Base-by-base conservation (phyloP, 2,888 invertebrate species). In the Branchinecta sandiegonensis region DNA sequence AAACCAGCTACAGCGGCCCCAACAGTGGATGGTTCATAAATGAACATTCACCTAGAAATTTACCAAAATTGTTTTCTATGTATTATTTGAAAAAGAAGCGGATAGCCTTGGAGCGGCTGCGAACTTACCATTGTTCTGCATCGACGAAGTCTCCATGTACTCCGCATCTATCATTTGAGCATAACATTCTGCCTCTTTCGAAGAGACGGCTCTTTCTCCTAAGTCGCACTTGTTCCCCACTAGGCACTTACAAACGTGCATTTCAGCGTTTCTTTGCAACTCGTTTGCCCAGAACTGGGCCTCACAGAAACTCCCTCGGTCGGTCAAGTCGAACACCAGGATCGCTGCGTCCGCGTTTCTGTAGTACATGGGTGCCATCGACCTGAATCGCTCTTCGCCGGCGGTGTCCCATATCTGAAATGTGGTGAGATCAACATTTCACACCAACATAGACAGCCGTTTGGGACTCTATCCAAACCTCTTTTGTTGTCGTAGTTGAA, bases 281-380 rank as follows among this genome's bases (percentile, higher is more conserved):
- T 81, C 81, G 80, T 74, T 67, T 4, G 90, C 89, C 94, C 93
- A 94, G n/a, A 82, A 81, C 78, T 92, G 88, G 73, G 93, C 87
- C 71, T 87, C 86, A 6, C 82, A 79, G 76, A 92, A 94, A 69
- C 87, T 88, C 70, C 82, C 81, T 65, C 83, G 79, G 71, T 86
- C 85, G 5, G 91, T 88, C 71, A 94, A 84, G 77, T 94, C 94
- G 76, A 88, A 94, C 0, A 93, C 87, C 66, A 94, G 79, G 66
- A 94, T 81, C 0, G 94, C 94, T 0, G 90, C 92, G 77, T 91
- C 92, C 0, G 93, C 89, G 76, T 91, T 92, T 67, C 94, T 81
- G 77, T 94, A 94, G 77, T 94, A 94, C 90, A 94, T 91, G 9
- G 94, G 94, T 0, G 92, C 91, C 86, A 94, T 93, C 0, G 94